Evolutionary conservation across 2,888 invertebrate genomes (phyloP), one percentile per base, ranked within the genome.

Genomic region (Lepidochitona cinerea): DNA sequence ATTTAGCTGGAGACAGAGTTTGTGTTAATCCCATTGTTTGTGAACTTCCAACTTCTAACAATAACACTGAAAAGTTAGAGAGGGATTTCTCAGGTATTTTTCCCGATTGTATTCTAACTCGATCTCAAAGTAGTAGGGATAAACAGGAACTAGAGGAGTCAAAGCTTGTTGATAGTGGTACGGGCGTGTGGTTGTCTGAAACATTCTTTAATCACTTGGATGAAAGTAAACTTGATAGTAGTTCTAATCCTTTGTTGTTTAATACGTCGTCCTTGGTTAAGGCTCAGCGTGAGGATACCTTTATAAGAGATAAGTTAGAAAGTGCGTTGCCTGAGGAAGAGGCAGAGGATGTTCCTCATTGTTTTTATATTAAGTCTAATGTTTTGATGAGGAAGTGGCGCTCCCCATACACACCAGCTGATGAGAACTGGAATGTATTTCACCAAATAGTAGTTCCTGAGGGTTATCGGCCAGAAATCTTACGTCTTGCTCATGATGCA

Each of bases 321-420:
- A 26, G 12, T 29, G 64, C 71, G 64, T 52, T 37, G 1, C 6
- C 64, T 71, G 37, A 18, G 33, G 41, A 23, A 14, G 71, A 71
- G 33, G 37, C 29, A n/a, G 49, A 18, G n/a, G n/a, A 70, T 3
- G 70, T 54, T 2, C 26, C 73, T 26, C 29, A 66, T 49, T 26
- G 71, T 26, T 74, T 54, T 37, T 35, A 53, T 37, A 52, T 41
- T 23, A 14, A 66, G 29, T 65, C 64, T 70, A 68, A 37, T 18
- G 23, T 67, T 9, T 41, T 74, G 14, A 71, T 65, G 66, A 54
- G 74, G 37, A 71, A n/a, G n/a, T n/a, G n/a, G n/a, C n/a, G 67
- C 54, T 32, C 70, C 14, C 37, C 49, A 36, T 33, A 64, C 70
- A 26, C 26, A 49, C 33, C 54, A 32, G 69, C 49, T 6, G 35